phyloP scores from a whole-genome alignment of 2,113 vertebrate species.

The Melanostigma gelatinosum region DNA sequence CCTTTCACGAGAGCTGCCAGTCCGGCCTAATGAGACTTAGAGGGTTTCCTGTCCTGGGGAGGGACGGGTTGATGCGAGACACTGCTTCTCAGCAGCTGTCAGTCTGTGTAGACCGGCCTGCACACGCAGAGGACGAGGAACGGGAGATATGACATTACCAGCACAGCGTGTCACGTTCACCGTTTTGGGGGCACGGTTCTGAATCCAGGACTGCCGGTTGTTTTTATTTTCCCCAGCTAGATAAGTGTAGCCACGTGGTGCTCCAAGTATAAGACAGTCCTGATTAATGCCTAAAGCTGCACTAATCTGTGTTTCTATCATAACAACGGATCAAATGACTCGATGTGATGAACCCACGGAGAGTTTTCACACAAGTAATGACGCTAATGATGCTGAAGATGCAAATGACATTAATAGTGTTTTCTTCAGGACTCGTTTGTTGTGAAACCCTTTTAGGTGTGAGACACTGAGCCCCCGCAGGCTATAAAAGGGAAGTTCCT shows the following conservation, averaged over 20 bases:
- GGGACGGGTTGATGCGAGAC: constrained; percentile 36
- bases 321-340: not conserved
- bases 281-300: not conserved
- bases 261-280: not conserved
- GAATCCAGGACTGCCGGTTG: not conserved
- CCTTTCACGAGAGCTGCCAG: constrained; percentile 45
- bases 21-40: constrained; percentile 65
- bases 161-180: not conserved
- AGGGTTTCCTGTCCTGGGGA: constrained; percentile 43
- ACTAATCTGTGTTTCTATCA: not conserved
- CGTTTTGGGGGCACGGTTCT: constrained; percentile 3
- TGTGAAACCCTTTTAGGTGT: not conserved
- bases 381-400: not conserved
- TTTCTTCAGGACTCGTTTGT: not conserved
- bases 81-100: constrained; percentile 46
- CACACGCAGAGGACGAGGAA: constrained; percentile 4
- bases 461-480: not conserved
- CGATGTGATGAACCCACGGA: not conserved
- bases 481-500: not conserved
- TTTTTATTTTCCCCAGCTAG: not conserved
- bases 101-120: constrained; percentile 21
- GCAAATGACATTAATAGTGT: not conserved
- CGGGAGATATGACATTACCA: not conserved
- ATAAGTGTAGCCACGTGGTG: not conserved
- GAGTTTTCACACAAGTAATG: not conserved